These are phyloP conservation scores for Rhynchopsitta pachyrhyncha DNA, from an alignment of 2,113 vertebrate genomes.

Conservation along the genomic window DNA sequence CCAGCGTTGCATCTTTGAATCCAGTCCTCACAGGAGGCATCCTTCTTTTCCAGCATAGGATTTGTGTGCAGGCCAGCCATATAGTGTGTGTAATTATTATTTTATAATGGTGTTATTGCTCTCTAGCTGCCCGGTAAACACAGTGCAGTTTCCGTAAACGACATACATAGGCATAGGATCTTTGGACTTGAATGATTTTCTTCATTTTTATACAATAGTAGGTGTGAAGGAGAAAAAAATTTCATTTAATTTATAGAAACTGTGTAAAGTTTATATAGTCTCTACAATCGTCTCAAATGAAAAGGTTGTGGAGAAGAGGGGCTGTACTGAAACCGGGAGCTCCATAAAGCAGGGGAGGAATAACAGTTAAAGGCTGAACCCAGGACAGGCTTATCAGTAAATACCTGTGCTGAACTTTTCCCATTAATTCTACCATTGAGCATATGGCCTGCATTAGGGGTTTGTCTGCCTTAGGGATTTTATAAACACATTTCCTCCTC, in stretches of 20 bases:
- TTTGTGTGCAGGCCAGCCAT: conserved; percentile 27
- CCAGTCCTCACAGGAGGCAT: not conserved
- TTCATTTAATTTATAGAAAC: conserved; percentile 69
- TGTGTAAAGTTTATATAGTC: conserved; percentile 76
- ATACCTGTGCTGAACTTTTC: not conserved
- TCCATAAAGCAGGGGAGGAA: not conserved
- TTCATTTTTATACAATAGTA: conserved; percentile 66
- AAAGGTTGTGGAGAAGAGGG: not conserved
- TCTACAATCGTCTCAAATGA: conserved; percentile 2
- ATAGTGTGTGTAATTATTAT: conserved; percentile 46
- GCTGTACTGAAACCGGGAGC: conserved; percentile 8
- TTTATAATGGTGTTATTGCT: conserved; percentile 65
- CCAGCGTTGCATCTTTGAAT: not conserved
- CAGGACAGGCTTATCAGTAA: not conserved
- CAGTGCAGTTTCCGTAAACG: conserved; percentile 40
- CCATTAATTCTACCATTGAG: not conserved
- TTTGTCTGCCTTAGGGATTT: conserved; percentile 18
- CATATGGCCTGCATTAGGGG: conserved; percentile 42
- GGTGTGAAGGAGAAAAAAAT: conserved; percentile 60
- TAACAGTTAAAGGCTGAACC: not conserved
- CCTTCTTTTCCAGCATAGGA: conserved; percentile 1
- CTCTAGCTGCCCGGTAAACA: conserved; percentile 62
- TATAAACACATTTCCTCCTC: not conserved
- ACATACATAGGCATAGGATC: not conserved
- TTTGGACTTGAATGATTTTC: conserved; percentile 53